phyloP scores from a whole-genome alignment of 2,113 vertebrate genomes.

The Callochromis pleurospilus region DNA sequence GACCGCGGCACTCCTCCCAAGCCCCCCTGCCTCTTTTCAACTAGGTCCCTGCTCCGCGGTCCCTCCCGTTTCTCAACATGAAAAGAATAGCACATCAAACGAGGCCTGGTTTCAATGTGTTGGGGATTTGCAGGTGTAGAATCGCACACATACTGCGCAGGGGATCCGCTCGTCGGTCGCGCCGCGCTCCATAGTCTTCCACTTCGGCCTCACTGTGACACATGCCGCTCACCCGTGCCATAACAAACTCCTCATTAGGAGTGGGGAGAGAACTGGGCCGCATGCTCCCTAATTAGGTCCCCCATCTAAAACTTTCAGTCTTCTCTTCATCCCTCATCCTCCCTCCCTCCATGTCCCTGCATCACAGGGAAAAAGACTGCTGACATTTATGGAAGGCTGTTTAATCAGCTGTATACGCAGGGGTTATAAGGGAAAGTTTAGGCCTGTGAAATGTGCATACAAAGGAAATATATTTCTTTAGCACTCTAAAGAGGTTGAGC shows the following conservation, averaged over 20 bases:
- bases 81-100: constrained; percentile 79
- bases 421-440: constrained; percentile 34
- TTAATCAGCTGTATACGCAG: constrained; percentile 48
- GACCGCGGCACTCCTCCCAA: constrained; percentile 50
- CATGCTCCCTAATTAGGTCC: constrained; percentile 69
- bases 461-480: constrained; percentile 11
- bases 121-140: constrained; percentile 72
- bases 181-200: constrained; percentile 26
- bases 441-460: constrained; percentile 27
- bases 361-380: constrained; percentile 54
- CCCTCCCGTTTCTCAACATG: constrained; percentile 65
- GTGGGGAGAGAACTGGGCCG: constrained; percentile 51
- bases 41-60: constrained; percentile 59
- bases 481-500: not conserved
- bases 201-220: constrained; percentile 49
- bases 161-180: constrained; percentile 43
- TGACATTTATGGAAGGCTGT: constrained; percentile 54
- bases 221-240: constrained; percentile 26
- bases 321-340: not conserved
- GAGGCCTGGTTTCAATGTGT: constrained; percentile 68
- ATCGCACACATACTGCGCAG: constrained; percentile 26
- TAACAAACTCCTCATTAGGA: constrained; percentile 74
- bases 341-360: constrained; percentile 25
- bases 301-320: constrained; percentile 63
- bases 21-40: constrained; percentile 63